Conservation (phyloP, 2,113 vertebrate genomes). For the Oncorhynchus gorbuscha region DNA sequence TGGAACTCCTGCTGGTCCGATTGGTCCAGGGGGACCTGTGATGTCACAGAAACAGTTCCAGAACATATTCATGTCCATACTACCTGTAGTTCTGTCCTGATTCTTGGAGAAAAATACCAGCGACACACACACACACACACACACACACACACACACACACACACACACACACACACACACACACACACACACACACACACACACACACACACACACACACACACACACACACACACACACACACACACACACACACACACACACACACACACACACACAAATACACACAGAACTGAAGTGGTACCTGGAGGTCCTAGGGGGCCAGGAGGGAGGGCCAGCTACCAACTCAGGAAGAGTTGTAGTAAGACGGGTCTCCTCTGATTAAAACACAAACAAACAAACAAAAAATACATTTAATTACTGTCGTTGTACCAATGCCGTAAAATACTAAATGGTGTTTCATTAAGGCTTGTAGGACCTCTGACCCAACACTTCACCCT, state of each 20-base stretch:
- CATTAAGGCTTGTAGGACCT: not conserved
- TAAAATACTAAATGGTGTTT: not conserved
- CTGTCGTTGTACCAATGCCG: no score
- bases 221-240: no score
- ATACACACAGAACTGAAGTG: not conserved
- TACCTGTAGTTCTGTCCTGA: no score
- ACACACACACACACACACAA: no score
- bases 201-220: no score
- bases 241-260: no score
- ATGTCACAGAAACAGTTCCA: conserved; percentile 13
- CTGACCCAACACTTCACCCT: not conserved
- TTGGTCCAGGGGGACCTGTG: conserved; percentile 74
- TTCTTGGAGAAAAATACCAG: no score
- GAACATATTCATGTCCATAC: conserved; percentile 1
- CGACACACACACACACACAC: no score
- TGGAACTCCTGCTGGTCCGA: conserved; percentile 76
- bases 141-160: no score
- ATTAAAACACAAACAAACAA: conserved; percentile 9
- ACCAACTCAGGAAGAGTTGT: conserved; percentile 7
- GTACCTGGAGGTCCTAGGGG: conserved; percentile 63
- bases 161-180: no score
- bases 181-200: no score
- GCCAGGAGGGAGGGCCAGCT: conserved; percentile 69
- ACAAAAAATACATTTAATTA: not conserved
- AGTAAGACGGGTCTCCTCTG: conserved; percentile 32